Conservation (phyloP, 2,113 vertebrate species). For the Ramphastos sulfuratus region DNA sequence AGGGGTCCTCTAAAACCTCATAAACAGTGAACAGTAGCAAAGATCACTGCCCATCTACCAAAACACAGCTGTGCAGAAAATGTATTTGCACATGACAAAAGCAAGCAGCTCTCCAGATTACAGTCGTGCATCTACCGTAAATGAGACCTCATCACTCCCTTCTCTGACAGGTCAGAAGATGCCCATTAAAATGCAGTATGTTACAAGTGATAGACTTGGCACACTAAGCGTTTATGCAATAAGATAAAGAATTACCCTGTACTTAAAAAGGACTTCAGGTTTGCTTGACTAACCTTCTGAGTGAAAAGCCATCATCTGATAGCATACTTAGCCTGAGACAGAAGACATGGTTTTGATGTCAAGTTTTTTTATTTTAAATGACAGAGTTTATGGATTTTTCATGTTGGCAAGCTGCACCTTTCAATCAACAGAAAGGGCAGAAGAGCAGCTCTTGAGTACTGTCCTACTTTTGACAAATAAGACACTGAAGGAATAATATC, state of each 20-base stretch:
- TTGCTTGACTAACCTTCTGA: not conserved
- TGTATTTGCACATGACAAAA: not conserved
- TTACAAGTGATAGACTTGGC: not conserved
- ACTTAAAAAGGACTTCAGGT: not conserved
- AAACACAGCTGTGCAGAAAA: not conserved
- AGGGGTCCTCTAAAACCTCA: not conserved
- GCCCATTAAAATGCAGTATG: not conserved
- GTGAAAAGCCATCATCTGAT: not conserved
- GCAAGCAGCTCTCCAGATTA: not conserved
- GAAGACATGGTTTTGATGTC: not conserved
- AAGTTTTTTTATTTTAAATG: not conserved
- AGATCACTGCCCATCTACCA: not conserved
- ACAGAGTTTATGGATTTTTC: not conserved
- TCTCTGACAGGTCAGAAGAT: not conserved
- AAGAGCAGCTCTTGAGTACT: not conserved
- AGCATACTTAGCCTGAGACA: not conserved
- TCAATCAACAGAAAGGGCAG: not conserved
- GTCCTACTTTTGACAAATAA: not conserved
- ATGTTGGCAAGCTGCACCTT: not conserved
- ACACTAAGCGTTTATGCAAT: not conserved
- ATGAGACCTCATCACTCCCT: not conserved
- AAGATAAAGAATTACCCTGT: not conserved
- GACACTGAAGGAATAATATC: not conserved
- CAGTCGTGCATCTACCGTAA: not conserved
- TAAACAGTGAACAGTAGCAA: not conserved